Conservation (phyloP, 2,888 invertebrate genomes). For the Imbricaverruca yamaguchii region DNA sequence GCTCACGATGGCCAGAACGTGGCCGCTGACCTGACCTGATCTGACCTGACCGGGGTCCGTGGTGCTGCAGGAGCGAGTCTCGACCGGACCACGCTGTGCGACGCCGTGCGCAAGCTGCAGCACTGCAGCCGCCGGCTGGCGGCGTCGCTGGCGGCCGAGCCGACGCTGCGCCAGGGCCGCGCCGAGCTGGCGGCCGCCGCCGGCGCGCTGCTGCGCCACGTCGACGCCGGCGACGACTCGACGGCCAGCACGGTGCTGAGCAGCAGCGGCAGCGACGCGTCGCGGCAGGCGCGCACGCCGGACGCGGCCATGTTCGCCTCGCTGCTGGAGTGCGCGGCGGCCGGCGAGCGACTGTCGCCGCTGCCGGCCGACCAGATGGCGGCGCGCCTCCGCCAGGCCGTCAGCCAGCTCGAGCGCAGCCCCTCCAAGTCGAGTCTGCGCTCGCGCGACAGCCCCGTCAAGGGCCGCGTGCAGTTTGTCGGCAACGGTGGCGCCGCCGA, state of each 20-base stretch:
- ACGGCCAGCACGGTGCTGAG: not conserved
- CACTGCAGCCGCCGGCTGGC: not conserved
- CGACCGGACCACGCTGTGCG: not conserved
- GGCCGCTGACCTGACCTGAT: too few relatives aligned
- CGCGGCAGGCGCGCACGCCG: constrained; percentile 1
- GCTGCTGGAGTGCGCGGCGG: not conserved
- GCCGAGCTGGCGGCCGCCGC: constrained; percentile 3
- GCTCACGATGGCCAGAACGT: too few relatives aligned
- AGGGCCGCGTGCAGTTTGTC: not conserved
- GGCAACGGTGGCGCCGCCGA: not conserved
- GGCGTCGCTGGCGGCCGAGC: not conserved
- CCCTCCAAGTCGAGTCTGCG: constrained; percentile 13
- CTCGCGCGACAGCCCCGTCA: not conserved
- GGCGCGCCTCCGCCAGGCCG: not conserved
- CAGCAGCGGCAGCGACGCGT: not conserved
- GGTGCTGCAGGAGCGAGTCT: not conserved
- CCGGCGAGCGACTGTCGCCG: not conserved
- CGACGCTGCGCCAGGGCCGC: not conserved
- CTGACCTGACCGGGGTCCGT: too few relatives aligned
- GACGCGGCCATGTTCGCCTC: not conserved
- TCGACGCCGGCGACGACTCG: constrained; percentile 5
- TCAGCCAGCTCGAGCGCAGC: not conserved
- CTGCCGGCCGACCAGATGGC: constrained; percentile 7
- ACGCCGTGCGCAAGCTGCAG: not conserved
- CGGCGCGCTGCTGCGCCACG: not conserved